phyloP scores from a whole-genome alignment of 1,140 invertebrate species.

The Nixonia krombeini region DNA sequence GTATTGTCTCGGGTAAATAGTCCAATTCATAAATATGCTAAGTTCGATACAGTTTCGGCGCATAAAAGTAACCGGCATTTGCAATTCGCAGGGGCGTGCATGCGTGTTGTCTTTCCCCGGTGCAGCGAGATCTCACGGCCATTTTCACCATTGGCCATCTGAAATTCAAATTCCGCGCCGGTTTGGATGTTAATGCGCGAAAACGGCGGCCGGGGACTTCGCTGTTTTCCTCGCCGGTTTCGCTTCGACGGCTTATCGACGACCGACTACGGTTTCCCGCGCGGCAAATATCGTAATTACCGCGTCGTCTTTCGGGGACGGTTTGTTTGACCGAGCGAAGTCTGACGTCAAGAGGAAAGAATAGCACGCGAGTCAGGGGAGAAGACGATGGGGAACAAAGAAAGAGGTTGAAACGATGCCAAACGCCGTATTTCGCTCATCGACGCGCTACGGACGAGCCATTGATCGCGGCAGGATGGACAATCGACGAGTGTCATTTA shows the following conservation, averaged over 20 bases:
- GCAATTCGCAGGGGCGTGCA: conserved; percentile 17
- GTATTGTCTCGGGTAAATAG: no score
- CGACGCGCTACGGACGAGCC: not conserved
- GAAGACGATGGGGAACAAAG: not conserved
- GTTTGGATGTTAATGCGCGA: conserved; percentile 41
- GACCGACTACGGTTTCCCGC: not conserved
- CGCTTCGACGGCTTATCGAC: not conserved
- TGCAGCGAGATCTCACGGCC: conserved; percentile 23
- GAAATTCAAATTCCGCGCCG: conserved; percentile 34
- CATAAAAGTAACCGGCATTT: conserved; percentile 20
- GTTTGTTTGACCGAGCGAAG: not conserved
- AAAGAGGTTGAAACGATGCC: not conserved
- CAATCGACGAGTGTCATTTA: no score
- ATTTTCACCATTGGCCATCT: conserved; percentile 31
- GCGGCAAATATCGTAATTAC: not conserved
- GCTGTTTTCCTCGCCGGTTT: no score
- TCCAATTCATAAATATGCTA: no score
- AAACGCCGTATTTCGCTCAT: not conserved
- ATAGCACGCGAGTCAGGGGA: not conserved
- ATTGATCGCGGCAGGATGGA: no score
- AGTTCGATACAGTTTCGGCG: not conserved
- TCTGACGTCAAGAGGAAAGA: not conserved
- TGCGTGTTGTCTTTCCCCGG: conserved; percentile 28
- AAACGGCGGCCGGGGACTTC: conserved; percentile 3
- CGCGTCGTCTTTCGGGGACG: not conserved